A percentile compares a stretch with the other conserved stretches of the same genome.
Evolutionary conservation across 1,140 invertebrate genomes (phyloP).

Genomic region (Zophobas morio): DNA sequence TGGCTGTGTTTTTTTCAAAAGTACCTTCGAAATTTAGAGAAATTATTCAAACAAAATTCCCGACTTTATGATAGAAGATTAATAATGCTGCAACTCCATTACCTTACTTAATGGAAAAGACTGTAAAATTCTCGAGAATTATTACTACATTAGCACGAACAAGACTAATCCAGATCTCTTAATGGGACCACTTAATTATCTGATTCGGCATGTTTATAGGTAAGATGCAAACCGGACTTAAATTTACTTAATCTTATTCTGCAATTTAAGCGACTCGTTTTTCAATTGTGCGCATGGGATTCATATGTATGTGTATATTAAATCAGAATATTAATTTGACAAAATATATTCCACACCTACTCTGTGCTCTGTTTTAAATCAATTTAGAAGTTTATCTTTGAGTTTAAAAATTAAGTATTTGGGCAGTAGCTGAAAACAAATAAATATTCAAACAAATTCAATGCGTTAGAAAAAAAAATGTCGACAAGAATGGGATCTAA

Average conservation of each 20-base stretch:
- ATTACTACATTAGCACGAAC: constrained; percentile 44
- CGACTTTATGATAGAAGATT: not conserved
- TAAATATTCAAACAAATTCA: too few species aligned
- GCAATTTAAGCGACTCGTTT: constrained; percentile 29
- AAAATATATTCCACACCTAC: too few species aligned
- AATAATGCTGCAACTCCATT: not conserved
- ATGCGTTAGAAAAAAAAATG: too few species aligned
- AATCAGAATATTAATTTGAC: too few species aligned
- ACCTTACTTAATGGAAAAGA: constrained; percentile 15
- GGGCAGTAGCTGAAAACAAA: too few species aligned
- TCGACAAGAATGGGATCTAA: too few species aligned
- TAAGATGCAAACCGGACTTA: constrained; percentile 35
- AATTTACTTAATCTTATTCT: not conserved
- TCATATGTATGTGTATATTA: not conserved
- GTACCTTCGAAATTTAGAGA: constrained; percentile 1
- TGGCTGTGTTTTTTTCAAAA: not conserved
- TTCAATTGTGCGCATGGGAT: not conserved
- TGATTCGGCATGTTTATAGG: constrained; percentile 46
- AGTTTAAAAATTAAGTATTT: too few species aligned
- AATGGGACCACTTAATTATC: constrained; percentile 51
- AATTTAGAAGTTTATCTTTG: too few species aligned
- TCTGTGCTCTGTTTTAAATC: too few species aligned
- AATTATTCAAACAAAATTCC: not conserved
- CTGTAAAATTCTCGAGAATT: constrained; percentile 29
- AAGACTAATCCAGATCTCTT: constrained; percentile 49